Evolutionary conservation across 2,888 invertebrate species (phyloP).

Genomic region (Volucella zonaria): DNA sequence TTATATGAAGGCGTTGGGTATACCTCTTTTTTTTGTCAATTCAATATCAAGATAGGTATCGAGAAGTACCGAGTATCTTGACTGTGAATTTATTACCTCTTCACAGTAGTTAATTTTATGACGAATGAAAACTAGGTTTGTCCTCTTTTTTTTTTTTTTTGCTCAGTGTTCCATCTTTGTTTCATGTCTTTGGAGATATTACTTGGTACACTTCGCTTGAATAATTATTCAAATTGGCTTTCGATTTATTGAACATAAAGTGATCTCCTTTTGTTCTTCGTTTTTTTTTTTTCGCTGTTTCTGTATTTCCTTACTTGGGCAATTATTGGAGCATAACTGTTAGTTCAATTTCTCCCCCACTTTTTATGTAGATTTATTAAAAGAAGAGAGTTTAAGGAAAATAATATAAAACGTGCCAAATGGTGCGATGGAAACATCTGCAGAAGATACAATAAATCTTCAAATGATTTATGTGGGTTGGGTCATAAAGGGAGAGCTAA

Average conservation of each 20-base stretch:
- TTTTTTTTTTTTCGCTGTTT: conserved; percentile 18
- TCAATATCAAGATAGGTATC: background rate
- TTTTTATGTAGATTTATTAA: conserved; percentile 37
- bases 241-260: conserved; percentile 61
- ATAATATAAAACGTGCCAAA: background rate
- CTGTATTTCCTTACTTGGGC: conserved; percentile 34
- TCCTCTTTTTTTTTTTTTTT: conserved; percentile 31
- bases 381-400: conserved; percentile 19
- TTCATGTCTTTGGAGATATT: conserved; percentile 4
- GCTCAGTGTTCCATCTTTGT: background rate
- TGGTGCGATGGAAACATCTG: background rate
- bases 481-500: no score
- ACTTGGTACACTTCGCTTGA: conserved; percentile 5
- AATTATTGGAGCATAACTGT: conserved; percentile 61
- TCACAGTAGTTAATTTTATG: background rate
- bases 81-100: background rate
- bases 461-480: no score
- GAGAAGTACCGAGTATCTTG: conserved; percentile 14
- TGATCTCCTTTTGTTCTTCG: conserved; percentile 27
- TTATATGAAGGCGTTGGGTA: no score
- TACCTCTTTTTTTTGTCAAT: no score
- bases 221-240: conserved; percentile 53
- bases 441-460: no score
- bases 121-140: conserved; percentile 11
- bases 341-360: conserved; percentile 36